Conservation (phyloP, 2,888 invertebrate genomes). For the Cephus sareptanus region DNA sequence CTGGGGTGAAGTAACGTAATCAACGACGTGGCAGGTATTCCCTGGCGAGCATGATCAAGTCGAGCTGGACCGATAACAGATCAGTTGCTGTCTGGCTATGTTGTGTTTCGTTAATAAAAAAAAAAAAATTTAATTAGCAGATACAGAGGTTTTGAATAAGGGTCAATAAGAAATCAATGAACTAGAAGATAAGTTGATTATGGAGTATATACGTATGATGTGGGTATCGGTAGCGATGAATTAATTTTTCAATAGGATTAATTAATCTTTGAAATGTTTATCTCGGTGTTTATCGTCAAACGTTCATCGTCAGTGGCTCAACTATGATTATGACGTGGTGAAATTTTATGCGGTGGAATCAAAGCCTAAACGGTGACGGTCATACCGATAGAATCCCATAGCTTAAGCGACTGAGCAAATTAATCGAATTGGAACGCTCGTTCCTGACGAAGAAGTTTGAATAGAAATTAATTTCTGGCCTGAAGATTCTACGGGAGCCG, state of each 20-base stretch:
- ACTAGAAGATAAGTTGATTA: not conserved
- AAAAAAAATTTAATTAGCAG: not conserved
- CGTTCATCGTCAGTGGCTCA: not conserved
- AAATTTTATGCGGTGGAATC: not conserved
- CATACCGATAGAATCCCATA: not conserved
- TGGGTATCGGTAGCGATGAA: not conserved
- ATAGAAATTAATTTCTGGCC: conserved; percentile 40
- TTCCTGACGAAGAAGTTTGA: conserved; percentile 23
- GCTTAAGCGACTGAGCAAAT: not conserved
- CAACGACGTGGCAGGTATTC: conserved; percentile 33
- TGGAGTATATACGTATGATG: not conserved
- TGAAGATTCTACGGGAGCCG: conserved; percentile 20
- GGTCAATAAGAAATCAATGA: not conserved
- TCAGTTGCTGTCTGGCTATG: not conserved
- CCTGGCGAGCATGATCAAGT: conserved; percentile 32
- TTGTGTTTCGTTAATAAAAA: not conserved
- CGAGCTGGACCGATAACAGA: not conserved
- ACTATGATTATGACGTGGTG: not conserved
- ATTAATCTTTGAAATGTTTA: not conserved
- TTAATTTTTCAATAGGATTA: not conserved
- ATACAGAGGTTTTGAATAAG: not conserved
- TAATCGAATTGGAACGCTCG: not conserved
- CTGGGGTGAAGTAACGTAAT: conserved; percentile 35
- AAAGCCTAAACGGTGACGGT: not conserved
- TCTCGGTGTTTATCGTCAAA: not conserved